Conservation (phyloP, 2,888 invertebrate genomes). For the Drosophila rellima region DNA sequence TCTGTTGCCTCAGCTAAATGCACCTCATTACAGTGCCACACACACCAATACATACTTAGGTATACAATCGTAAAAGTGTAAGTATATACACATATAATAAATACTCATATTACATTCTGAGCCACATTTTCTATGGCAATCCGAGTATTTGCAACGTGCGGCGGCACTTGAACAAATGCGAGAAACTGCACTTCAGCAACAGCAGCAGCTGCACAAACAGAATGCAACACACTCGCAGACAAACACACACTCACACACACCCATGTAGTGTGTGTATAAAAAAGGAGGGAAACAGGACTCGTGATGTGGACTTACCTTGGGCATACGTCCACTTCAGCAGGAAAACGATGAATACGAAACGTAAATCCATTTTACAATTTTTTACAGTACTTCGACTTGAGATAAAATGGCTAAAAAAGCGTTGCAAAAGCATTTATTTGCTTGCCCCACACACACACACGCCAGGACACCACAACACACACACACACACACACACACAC, state of each 20-base stretch:
- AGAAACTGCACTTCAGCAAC: constrained; percentile 55
- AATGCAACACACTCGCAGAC: constrained; percentile 31
- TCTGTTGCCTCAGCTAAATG: constrained; percentile 71
- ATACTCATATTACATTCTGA: constrained; percentile 52
- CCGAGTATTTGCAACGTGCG: constrained; percentile 40
- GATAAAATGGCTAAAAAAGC: constrained; percentile 79
- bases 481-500: constrained; percentile 23
- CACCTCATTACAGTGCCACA: constrained; percentile 70
- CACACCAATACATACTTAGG: constrained; percentile 34
- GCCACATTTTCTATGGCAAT: constrained; percentile 71
- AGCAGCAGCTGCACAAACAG: constrained; percentile 66
- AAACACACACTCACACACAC: constrained; percentile 7
- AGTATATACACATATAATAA: constrained; percentile 36
- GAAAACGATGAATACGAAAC: constrained; percentile 83
- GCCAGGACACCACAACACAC: constrained; percentile 9
- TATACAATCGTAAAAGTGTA: constrained; percentile 9
- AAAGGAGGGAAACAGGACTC: constrained; percentile 7
- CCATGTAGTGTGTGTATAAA: not conserved
- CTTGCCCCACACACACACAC: constrained; percentile 48
- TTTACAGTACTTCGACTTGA: constrained; percentile 76
- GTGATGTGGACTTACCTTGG: constrained; percentile 76
- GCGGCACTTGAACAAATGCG: constrained; percentile 64
- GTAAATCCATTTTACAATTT: constrained; percentile 83
- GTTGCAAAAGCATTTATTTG: constrained; percentile 79
- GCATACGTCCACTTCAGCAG: constrained; percentile 84